phyloP scores from a whole-genome alignment of 1,140 invertebrate species.

The Scylla paramamosain region DNA sequence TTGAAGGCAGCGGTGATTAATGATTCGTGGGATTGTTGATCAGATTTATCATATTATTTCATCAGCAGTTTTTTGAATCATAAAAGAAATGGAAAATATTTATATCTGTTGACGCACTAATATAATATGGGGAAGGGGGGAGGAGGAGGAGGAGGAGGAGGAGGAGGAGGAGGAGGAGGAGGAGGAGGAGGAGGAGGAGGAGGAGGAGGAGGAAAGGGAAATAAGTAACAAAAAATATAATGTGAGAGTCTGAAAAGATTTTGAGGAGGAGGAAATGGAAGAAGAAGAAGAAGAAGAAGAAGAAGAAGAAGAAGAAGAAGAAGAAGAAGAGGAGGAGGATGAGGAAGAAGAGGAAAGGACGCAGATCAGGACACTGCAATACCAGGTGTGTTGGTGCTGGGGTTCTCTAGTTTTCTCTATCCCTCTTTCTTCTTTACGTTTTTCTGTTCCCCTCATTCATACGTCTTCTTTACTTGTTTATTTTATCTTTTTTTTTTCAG shows the following conservation, averaged over 20 bases:
- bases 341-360: no score
- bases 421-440: no score
- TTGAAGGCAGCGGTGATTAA: background rate
- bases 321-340: no score
- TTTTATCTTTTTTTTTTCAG: no score
- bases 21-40: slow-evolving; percentile 2
- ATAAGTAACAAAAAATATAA: background rate
- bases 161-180: background rate
- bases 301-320: no score
- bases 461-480: no score
- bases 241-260: background rate
- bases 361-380: no score
- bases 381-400: no score
- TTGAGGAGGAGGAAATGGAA: no score
- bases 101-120: background rate
- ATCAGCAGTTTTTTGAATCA: background rate
- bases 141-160: background rate
- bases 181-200: background rate
- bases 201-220: background rate
- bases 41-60: slow-evolving; percentile 16
- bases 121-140: background rate
- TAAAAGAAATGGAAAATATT: background rate
- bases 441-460: no score
- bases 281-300: no score
- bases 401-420: no score